Percentiles rank a stretch among this genome's conserved stretches.
Evolutionary conservation across 1,140 invertebrate genomes (phyloP).

Genomic region (Ceratosolen solmsi): DNA sequence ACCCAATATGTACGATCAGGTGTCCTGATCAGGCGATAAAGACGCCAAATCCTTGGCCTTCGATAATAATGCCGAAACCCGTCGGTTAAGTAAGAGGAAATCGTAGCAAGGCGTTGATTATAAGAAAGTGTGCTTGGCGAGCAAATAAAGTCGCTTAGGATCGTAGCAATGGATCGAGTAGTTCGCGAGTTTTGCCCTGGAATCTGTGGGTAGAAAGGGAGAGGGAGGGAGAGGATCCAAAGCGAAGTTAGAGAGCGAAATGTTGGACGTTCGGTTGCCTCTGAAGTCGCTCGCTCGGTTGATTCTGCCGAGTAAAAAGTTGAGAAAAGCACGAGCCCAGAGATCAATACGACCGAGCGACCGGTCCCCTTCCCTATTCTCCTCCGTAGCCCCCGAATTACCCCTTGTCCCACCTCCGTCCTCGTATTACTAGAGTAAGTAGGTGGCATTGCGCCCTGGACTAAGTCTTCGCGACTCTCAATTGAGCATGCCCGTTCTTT

Average conservation of each 20-base stretch:
- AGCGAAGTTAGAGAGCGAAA: conserved; percentile 18
- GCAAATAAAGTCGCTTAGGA: too few relatives aligned
- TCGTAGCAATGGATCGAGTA: too few relatives aligned
- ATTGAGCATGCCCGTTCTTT: conserved; percentile 37
- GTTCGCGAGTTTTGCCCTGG: too few relatives aligned
- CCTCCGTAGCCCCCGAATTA: too few relatives aligned
- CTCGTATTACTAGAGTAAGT: conserved; percentile 39
- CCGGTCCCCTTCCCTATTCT: conserved; percentile 51
- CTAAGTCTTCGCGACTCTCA: conserved; percentile 26
- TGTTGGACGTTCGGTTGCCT: background rate
- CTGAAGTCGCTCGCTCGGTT: conserved; percentile 50
- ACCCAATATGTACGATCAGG: too few relatives aligned
- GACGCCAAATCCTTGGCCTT: too few relatives aligned
- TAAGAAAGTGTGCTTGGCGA: too few relatives aligned
- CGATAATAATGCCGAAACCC: too few relatives aligned
- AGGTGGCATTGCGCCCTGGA: conserved; percentile 57
- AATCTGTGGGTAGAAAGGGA: too few relatives aligned
- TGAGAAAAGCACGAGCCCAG: conserved; percentile 65
- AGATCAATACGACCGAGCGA: conserved; percentile 64
- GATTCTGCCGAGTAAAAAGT: conserved; percentile 64
- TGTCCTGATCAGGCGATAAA: too few relatives aligned
- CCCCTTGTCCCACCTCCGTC: background rate
- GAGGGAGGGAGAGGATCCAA: background rate
- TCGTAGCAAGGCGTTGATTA: too few relatives aligned
- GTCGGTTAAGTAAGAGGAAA: too few relatives aligned